These are phyloP conservation scores for Vanessa tameamea DNA, from an alignment of 1,140 invertebrate genomes.

Conservation along the genomic window DNA sequence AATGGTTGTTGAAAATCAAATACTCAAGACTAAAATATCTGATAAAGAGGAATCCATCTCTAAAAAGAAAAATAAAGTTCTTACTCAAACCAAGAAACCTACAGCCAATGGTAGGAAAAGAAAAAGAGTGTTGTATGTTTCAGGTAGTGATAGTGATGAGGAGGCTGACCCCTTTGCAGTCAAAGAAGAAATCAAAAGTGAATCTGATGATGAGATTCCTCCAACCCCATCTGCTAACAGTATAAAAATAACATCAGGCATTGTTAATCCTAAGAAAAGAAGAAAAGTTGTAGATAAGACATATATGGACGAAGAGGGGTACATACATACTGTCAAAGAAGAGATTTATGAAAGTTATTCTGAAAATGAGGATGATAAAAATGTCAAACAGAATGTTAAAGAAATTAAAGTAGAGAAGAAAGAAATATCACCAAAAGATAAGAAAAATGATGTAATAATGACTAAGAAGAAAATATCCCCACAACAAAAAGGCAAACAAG, in stretches of 20 bases:
- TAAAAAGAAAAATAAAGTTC: conserved; percentile 44
- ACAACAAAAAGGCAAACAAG: conserved; percentile 70
- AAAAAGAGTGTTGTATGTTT: conserved; percentile 67
- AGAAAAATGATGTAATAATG: conserved; percentile 42
- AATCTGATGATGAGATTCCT: conserved; percentile 77
- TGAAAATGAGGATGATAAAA: conserved; percentile 60
- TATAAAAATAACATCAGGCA: conserved; percentile 69
- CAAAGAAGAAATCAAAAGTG: conserved; percentile 42
- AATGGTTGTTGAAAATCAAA: conserved; percentile 26
- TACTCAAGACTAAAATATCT: conserved; percentile 24
- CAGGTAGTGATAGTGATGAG: conserved; percentile 73
- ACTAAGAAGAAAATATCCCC: conserved; percentile 63
- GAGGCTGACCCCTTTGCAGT: conserved; percentile 65
- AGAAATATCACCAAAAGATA: conserved; percentile 53
- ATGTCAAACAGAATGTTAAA: conserved; percentile 35
- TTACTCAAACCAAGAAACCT: conserved; percentile 58
- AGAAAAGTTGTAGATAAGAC: conserved; percentile 75
- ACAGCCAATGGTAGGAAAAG: conserved; percentile 72
- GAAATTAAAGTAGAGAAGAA: conserved; percentile 45
- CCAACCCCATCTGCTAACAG: conserved; percentile 62
- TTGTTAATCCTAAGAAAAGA: conserved; percentile 70
- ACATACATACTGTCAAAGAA: conserved; percentile 70
- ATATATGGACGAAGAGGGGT: conserved; percentile 73
- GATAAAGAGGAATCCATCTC: conserved; percentile 20
- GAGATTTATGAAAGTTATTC: conserved; percentile 76